Base-by-base conservation (phyloP, 2,888 invertebrate genomes). In the Nemotelus nigrinus region DNA sequence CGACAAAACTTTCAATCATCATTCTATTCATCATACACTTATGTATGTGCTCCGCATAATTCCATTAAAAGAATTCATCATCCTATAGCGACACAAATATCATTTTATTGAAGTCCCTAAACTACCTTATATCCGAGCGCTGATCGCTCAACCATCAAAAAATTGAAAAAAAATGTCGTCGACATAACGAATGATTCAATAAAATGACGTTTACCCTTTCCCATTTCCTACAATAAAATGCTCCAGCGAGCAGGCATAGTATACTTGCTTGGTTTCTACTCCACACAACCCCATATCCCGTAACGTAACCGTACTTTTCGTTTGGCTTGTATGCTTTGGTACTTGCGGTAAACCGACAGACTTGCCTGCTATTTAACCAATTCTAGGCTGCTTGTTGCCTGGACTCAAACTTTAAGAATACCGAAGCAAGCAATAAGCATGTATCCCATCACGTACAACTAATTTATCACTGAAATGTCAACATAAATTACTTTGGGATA, bases 401-500 rank as follows among this genome's bases (percentile, higher is more conserved):
- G 25, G 25, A 25, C 25, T 25, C 25, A 25, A 25, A 57, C 57
- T 57, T 57, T 39, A 3, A 63, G 5, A 8, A 10, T 65, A 47
- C 45, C 3, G 4, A 65, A 50, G 50, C 50, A 8, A 65, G 55
- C 71, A 71, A 71, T 71, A 43, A 53, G 43, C 53, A 57, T 71
- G 43, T 71, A 44, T 55, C 43, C 44, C 55, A 53, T 71, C 71
- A 71, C 71, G 71, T 71, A 71, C n/a, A 25, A 71, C 71, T 71
- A 71, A 71, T 71, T 71, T 71, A 71, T 71, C 71, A 71, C 71
- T 44, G 4, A 71, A 71, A 71, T 71, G 71, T 71, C 71, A 71
- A 71, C 55, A 71, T 71, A 71, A 71, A 71, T 71, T 71, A 71
- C 71, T n/a, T 53, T 39, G 43, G 71, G 57, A 55, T 71, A 71